A percentile compares a stretch with the other conserved stretches of the same genome.
phyloP scores from a whole-genome alignment of 1,140 invertebrate genomes.

The Daktulosphaira vitifoliae region DNA sequence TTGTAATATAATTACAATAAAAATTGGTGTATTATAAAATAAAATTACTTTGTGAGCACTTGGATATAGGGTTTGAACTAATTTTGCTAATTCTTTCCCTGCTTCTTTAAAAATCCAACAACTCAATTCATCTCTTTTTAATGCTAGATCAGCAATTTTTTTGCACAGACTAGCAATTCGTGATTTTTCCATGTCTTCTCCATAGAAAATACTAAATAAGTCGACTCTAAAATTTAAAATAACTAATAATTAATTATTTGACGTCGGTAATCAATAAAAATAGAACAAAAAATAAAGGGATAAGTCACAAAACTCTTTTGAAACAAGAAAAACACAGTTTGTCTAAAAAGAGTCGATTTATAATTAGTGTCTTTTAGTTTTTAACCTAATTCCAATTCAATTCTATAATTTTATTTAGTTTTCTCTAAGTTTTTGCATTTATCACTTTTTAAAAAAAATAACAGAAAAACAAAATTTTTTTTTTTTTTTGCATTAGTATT shows the following conservation, averaged over 20 bases:
- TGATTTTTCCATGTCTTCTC: constrained; percentile 69
- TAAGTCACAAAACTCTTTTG: too few relatives aligned
- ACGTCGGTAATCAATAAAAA: too few relatives aligned
- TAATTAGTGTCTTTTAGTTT: background rate
- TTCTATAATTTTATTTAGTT: too few relatives aligned
- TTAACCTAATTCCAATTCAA: background rate
- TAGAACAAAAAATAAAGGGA: too few relatives aligned
- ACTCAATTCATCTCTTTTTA: constrained; percentile 62
- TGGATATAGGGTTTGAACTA: constrained; percentile 60
- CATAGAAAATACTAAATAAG: constrained; percentile 67
- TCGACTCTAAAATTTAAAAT: constrained; percentile 43
- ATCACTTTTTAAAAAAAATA: too few relatives aligned
- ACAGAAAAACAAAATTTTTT: too few relatives aligned
- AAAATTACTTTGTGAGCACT: constrained; percentile 52
- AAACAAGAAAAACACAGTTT: too few relatives aligned
- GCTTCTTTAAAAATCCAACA: constrained; percentile 65
- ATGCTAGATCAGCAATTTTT: constrained; percentile 59
- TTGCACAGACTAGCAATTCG: constrained; percentile 68
- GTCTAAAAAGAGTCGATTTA: too few relatives aligned
- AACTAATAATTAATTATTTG: background rate
- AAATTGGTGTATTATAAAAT: background rate
- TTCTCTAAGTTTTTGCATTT: too few relatives aligned
- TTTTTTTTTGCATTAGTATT: too few relatives aligned
- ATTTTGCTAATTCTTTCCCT: constrained; percentile 62
- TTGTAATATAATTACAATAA: background rate